Base-by-base conservation (phyloP, 2,888 invertebrate species). In the Seira sanloemensis region DNA sequence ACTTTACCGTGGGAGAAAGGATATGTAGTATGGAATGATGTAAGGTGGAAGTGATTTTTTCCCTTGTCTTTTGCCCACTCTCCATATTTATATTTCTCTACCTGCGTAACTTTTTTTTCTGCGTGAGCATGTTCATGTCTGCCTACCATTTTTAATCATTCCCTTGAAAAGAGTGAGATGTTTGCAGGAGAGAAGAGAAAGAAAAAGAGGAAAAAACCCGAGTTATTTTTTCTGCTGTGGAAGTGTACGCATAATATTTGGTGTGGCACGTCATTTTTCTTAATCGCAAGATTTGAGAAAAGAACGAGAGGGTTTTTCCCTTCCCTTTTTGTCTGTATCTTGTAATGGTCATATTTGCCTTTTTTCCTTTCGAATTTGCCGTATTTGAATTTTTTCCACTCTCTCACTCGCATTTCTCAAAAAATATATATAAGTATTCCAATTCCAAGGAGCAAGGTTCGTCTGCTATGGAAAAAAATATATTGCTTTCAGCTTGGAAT, bases 401-500 rank as follows among this genome's bases (percentile, higher is more conserved):
- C 23, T 81, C 71, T 81, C 50, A 69, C 68, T 74, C 54, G 23
- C 66, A 79, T 66, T 73, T 67, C 78, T n/a, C 12, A 46, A 12
- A 12, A 46, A 46, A 46, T 12, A 46, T 9, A 9, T 7, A 46
- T 9, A 46, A 46, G 46, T 46, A 9, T 46, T 46, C 46, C 7
- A 12, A 46, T 46, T n/a, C n/a, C 67, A 23, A 19, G 37, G 9
- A 27, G 27, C 65, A 65, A 78, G 27, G 79, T 73, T 68, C 54
- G 73, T 72, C 66, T 27, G 73, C 66, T 19, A 65, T 5, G 68
- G 68, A 73, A 78, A 75, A 84, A 84, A 79, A 50, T n/a, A 50
- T 50, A 50, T 78, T 84, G 79, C 76, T 84, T 84, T 75, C 79
- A 84, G 84, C 84, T 79, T 75, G 84, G 79, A 86, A 85, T 82